These are phyloP conservation scores for Rhamnusium bicolor DNA, from an alignment of 2,888 invertebrate species.

Conservation along the genomic window DNA sequence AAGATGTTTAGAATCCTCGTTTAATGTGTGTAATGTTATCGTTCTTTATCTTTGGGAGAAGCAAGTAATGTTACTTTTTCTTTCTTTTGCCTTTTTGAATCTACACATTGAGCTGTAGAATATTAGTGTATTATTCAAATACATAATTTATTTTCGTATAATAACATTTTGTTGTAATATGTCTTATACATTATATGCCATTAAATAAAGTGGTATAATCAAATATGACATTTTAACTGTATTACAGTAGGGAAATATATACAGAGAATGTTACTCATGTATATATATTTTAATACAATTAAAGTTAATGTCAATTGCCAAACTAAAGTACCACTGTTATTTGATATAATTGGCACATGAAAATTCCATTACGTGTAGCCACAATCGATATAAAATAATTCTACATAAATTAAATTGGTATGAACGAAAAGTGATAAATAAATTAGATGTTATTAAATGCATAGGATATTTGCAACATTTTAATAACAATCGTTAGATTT, in stretches of 20 bases:
- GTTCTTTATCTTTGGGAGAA: too few species aligned
- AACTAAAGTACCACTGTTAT: conserved; percentile 16
- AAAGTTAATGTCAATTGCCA: conserved; percentile 32
- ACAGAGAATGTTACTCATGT: conserved; percentile 16
- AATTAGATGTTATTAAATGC: background rate
- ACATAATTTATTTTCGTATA: conserved; percentile 9
- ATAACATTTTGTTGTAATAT: conserved; percentile 24
- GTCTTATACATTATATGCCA: conserved; percentile 23
- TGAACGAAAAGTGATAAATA: background rate
- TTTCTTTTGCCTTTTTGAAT: too few species aligned
- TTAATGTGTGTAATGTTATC: too few species aligned
- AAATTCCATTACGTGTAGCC: conserved; percentile 26
- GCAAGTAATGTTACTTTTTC: too few species aligned
- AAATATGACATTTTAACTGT: conserved; percentile 23
- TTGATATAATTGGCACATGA: conserved; percentile 19
- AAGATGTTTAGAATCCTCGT: too few species aligned
- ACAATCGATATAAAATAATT: conserved; percentile 22
- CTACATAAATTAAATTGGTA: conserved; percentile 13
- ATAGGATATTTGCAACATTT: background rate
- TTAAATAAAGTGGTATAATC: conserved; percentile 24
- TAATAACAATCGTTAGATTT: background rate
- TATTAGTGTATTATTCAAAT: background rate
- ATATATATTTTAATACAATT: conserved; percentile 24
- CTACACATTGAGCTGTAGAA: too few species aligned
- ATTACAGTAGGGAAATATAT: conserved; percentile 14